These are phyloP conservation scores for Rutpela maculata DNA, from an alignment of 2,888 invertebrate species.

Conservation along the genomic window DNA sequence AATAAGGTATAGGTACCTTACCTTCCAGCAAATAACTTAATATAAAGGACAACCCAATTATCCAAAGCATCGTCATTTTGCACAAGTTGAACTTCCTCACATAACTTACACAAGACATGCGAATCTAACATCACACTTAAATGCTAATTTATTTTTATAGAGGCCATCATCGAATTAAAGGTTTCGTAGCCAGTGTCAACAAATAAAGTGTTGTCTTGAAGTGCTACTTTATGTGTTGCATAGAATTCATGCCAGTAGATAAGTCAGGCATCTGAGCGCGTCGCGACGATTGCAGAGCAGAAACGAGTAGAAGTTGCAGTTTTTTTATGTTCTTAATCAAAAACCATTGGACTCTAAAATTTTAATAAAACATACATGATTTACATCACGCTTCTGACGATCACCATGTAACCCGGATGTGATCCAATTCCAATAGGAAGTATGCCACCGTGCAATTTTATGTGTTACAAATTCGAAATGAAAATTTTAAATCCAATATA, in stretches of 20 bases:
- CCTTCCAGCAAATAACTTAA: conserved; percentile 28
- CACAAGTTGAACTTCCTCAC: conserved; percentile 31
- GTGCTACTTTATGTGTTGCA: not conserved
- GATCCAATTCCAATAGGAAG: too few relatives aligned
- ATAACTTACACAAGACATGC: conserved; percentile 12
- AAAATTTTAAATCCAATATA: too few relatives aligned
- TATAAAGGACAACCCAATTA: conserved; percentile 8
- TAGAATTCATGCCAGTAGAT: conserved; percentile 5
- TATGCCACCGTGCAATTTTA: too few relatives aligned
- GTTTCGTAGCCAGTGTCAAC: not conserved
- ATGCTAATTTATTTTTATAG: not conserved
- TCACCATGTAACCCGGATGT: too few relatives aligned
- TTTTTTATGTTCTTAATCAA: too few relatives aligned
- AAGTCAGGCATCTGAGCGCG: conserved; percentile 10
- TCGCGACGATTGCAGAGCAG: conserved; percentile 18
- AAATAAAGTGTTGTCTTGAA: not conserved
- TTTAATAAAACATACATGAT: too few relatives aligned
- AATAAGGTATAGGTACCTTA: not conserved
- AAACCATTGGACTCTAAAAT: too few relatives aligned
- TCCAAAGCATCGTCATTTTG: conserved; percentile 29
- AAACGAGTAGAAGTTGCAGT: too few relatives aligned
- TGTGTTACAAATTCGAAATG: too few relatives aligned
- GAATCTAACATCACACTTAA: conserved; percentile 10
- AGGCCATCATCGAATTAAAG: not conserved
- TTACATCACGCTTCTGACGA: too few relatives aligned